phyloP scores from a whole-genome alignment of 1,140 invertebrate species.

The Drosophila auraria region DNA sequence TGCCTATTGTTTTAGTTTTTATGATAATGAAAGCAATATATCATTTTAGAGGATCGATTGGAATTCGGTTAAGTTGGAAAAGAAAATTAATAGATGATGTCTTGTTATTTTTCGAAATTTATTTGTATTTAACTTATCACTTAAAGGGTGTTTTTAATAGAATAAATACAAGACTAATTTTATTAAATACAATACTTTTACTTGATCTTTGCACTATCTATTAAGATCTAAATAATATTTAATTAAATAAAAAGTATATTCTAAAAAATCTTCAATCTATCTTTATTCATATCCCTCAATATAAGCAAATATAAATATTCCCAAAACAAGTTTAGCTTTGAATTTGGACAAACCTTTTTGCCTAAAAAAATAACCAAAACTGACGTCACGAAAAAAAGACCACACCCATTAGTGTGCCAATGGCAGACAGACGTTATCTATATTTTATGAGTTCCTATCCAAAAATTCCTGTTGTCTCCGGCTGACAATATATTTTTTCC shows the following conservation, averaged over 20 bases:
- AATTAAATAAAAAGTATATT: neutral
- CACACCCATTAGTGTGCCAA: constrained; percentile 46
- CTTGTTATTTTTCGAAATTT: too few species aligned
- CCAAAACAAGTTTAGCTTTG: constrained; percentile 11
- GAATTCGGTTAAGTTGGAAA: neutral
- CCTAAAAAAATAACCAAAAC: neutral
- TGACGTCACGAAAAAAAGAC: constrained; percentile 31
- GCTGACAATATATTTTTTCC: constrained; percentile 20
- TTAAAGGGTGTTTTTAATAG: neutral
- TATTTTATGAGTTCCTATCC: constrained; percentile 61
- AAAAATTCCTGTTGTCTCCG: constrained; percentile 45
- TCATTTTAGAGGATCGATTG: neutral
- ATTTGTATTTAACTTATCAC: neutral
- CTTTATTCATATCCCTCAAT: neutral
- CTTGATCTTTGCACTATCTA: neutral
- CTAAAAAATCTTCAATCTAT: too few species aligned
- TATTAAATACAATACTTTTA: neutral
- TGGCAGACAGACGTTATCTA: constrained; percentile 50
- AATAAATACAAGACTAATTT: neutral
- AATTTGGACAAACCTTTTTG: constrained; percentile 1
- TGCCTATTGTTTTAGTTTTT: neutral
- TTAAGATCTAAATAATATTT: neutral
- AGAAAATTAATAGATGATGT: neutral
- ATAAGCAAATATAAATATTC: neutral
- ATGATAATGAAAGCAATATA: constrained; percentile 2